Evolutionary conservation across 1,140 invertebrate genomes (phyloP), one percentile per base, ranked within the genome.

Genomic region (Lepidurus arcticus): DNA sequence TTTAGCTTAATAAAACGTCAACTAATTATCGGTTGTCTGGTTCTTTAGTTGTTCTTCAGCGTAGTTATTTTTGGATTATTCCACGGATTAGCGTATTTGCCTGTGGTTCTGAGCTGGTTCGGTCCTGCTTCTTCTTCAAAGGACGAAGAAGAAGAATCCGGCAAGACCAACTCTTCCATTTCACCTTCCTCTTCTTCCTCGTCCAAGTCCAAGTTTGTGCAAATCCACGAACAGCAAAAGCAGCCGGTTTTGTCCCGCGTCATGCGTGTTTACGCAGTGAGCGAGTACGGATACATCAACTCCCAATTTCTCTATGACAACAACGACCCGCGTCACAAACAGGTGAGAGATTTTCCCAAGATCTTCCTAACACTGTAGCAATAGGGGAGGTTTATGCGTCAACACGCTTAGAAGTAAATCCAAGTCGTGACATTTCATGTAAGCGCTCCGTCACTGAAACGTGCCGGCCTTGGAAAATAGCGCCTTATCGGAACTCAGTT

Each of bases 11-110:
- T 24, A 73, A 73, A 76, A 53, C 43, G 13, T 2, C 42, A 44
- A 10, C 1, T 44, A 79, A 34, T 77, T 79, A 11, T 53, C 26
- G 34, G 26, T 8, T 8, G 44, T 79, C 77, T 42, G 11, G 53
- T 16, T 74, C 74, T 80, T 24, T 78, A 86, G 86, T 81, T 89
- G 78, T 88, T 89, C 80, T 86, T 87, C 45, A 84, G 85, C 13
- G 88, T 89, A 53, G 88, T 89, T 21, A 78, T 87, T 44, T 89
- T 88, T 82, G 88, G 89, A 42, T 81, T 89, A 34, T 89, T 88
- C 82, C 88, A 89, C 81, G 88, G 88, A 42, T 81, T 90, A 42
- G 82, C 87, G 73, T 88, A 88, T 82, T 82, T 90, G 74, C 88
- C 88, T 0, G 87, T 89, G 6, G 83, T 89, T 44, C 82, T 89